phyloP scores from a whole-genome alignment of 2,888 invertebrate species.

The Rhagonycha lutea region DNA sequence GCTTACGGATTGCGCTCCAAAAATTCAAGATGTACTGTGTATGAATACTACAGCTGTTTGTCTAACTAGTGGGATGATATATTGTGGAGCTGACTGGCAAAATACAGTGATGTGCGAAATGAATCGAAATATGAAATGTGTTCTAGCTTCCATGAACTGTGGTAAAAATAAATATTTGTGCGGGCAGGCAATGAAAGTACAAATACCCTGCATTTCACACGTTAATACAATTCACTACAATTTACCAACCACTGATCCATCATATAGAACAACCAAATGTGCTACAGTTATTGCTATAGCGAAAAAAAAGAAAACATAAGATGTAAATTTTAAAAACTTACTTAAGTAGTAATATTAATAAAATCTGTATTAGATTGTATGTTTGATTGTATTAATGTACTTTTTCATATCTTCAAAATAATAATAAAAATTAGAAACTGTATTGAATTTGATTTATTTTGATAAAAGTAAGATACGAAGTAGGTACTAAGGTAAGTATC shows the following conservation, averaged over 20 bases:
- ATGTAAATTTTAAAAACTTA: background rate
- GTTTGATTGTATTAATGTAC: background rate
- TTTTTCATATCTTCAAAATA: background rate
- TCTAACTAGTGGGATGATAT: background rate
- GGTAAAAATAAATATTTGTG: background rate
- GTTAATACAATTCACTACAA: background rate
- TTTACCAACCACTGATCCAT: background rate
- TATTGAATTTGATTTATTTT: too few relatives aligned
- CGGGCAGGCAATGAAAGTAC: background rate
- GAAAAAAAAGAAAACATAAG: background rate
- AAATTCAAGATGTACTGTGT: background rate
- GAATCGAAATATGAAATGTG: background rate
- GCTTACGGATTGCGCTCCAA: background rate
- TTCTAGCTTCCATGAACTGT: background rate
- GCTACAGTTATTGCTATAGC: background rate
- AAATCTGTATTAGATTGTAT: background rate
- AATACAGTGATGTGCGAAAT: background rate
- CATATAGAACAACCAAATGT: background rate
- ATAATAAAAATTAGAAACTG: too few relatives aligned
- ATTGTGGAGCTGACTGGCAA: background rate
- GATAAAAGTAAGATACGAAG: too few relatives aligned
- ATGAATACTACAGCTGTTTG: background rate
- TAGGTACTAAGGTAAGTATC: too few relatives aligned
- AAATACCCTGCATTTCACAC: background rate
- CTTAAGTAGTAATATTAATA: background rate